These are phyloP conservation scores for Arrhamphus sclerolepis DNA, from an alignment of 2,797 vertebrate genomes.

Conservation along the genomic window DNA sequence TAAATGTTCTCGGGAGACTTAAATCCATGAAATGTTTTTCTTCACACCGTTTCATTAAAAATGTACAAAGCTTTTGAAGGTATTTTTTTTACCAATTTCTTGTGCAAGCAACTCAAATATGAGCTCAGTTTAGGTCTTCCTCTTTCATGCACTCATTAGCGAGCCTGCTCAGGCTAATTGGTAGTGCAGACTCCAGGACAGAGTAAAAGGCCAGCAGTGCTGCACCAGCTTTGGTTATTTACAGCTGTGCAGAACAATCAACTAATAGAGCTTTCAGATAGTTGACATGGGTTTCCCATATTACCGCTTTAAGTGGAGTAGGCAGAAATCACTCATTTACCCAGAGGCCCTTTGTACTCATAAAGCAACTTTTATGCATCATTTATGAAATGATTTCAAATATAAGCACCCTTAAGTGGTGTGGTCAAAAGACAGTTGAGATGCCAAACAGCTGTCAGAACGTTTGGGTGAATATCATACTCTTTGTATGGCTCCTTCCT, in stretches of 20 bases:
- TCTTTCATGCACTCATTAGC: constrained; percentile 34
- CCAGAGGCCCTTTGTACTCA: constrained; percentile 3
- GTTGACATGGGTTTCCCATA: constrained; percentile 30
- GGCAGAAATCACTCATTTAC: constrained; percentile 35
- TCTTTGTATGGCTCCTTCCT: constrained; percentile 3
- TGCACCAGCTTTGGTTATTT: constrained; percentile 70
- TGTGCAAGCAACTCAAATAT: constrained; percentile 11
- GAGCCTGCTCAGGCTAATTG: constrained; percentile 64
- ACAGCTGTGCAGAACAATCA: constrained; percentile 61
- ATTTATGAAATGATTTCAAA: constrained; percentile 8
- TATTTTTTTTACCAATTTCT: constrained; percentile 18
- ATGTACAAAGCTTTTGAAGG: constrained; percentile 8
- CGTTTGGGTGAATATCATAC: not conserved
- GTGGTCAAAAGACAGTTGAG: not conserved
- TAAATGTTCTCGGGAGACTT: not conserved
- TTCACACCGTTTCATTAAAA: constrained; percentile 12
- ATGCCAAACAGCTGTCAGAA: constrained; percentile 16
- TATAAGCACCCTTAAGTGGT: not conserved
- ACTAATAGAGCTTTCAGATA: constrained; percentile 56
- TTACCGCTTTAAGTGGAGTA: constrained; percentile 17
- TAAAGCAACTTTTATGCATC: constrained; percentile 1
- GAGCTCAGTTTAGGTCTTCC: constrained; percentile 25
- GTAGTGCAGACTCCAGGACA: constrained; percentile 44
- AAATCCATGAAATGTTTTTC: constrained; percentile 4
- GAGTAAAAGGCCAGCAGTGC: constrained; percentile 65